Evolutionary conservation across 2,888 invertebrate genomes (phyloP).

Genomic region (Loripinus fragilis): DNA sequence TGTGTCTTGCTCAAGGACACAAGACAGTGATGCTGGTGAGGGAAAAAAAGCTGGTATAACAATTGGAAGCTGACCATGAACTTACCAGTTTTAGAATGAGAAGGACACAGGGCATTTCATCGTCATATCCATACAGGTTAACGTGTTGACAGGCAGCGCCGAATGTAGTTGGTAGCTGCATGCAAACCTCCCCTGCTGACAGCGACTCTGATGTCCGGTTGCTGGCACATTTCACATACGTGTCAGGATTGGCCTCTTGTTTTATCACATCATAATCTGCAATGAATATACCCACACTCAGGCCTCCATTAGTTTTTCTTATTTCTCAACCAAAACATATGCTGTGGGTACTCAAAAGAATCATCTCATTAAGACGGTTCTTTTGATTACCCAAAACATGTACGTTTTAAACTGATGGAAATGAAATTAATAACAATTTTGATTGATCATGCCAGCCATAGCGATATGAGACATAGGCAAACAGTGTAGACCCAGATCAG

Average conservation of each 20-base stretch:
- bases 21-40: too few species aligned
- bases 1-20: too few species aligned
- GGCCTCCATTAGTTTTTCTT: not conserved
- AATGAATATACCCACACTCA: conserved; percentile 14
- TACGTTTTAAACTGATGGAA: too few species aligned
- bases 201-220: conserved; percentile 37
- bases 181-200: conserved; percentile 59
- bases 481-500: too few species aligned
- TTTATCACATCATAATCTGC: conserved; percentile 47
- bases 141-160: conserved; percentile 55
- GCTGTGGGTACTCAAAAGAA: too few species aligned
- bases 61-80: too few species aligned
- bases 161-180: conserved; percentile 45
- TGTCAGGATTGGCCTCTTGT: conserved; percentile 29
- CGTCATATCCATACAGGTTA: conserved; percentile 56
- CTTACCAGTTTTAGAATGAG: conserved; percentile 63
- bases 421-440: too few species aligned
- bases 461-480: too few species aligned
- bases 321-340: not conserved
- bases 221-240: conserved; percentile 49
- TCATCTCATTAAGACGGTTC: too few species aligned
- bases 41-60: too few species aligned
- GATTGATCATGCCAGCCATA: too few species aligned
- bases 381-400: too few species aligned
- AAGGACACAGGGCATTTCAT: conserved; percentile 64